Percentiles rank a stretch among this genome's conserved stretches.
These are phyloP conservation scores for Morpho achilles DNA, from an alignment of 2,888 invertebrate species.

Conservation along the genomic window DNA sequence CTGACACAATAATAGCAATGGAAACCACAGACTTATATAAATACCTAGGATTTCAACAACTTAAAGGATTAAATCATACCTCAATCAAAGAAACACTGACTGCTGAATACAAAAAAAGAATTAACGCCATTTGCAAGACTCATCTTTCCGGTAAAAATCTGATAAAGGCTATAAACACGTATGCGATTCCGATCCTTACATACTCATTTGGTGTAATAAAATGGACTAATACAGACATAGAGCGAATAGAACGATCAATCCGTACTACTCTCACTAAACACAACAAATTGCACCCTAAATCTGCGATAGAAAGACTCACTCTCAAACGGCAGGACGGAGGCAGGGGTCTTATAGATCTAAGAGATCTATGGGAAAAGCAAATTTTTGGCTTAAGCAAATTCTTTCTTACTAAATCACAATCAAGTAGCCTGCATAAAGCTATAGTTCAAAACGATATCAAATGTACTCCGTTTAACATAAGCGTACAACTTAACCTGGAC, in stretches of 20 bases:
- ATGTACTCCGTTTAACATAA: constrained; percentile 15
- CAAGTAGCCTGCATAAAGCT: constrained; percentile 11
- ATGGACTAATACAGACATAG: constrained; percentile 8
- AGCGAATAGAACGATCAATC: constrained; percentile 1
- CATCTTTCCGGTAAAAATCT: constrained; percentile 12
- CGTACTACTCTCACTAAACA: constrained; percentile 5
- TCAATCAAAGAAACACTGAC: constrained; percentile 10
- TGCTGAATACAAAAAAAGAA: constrained; percentile 9
- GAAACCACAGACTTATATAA: constrained; percentile 11
- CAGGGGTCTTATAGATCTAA: constrained; percentile 2
- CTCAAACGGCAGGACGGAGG: not conserved
- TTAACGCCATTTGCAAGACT: constrained; percentile 6
- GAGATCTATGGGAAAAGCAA: constrained; percentile 14
- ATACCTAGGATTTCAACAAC: constrained; percentile 15
- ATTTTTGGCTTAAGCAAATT: constrained; percentile 4
- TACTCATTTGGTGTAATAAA: constrained; percentile 16
- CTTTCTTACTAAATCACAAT: constrained; percentile 7
- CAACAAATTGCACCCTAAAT: constrained; percentile 1
- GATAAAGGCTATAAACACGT: constrained; percentile 14
- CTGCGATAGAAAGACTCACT: constrained; percentile 4
- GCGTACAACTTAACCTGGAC: not conserved
- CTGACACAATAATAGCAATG: not conserved
- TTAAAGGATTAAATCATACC: constrained; percentile 9
- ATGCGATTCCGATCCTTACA: constrained; percentile 14
- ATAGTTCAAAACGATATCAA: constrained; percentile 9